A percentile compares a stretch with the other conserved stretches of the same genome.
Evolutionary conservation across 2,797 vertebrate genomes (phyloP).

Genomic region (Pteronotus mesoamericanus): DNA sequence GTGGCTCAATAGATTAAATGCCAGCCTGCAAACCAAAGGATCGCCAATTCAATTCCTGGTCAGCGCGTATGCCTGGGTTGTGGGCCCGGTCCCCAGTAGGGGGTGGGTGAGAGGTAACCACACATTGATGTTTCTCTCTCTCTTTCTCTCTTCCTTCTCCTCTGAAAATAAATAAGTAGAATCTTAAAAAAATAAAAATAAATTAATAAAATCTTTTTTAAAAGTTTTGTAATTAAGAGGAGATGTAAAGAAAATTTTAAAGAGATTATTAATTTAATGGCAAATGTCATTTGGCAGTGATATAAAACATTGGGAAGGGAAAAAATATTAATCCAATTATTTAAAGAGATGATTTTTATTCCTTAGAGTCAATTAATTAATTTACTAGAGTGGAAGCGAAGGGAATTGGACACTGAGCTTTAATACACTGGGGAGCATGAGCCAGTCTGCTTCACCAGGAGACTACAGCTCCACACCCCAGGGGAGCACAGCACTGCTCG

Average conservation of each 20-base stretch:
- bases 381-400: background rate
- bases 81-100: no score
- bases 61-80: no score
- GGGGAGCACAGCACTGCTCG: background rate
- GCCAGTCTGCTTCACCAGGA: background rate
- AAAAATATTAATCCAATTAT: background rate
- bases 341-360: background rate
- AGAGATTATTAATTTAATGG: background rate
- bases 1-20: no score
- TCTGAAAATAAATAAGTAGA: no score
- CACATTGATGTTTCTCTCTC: no score
- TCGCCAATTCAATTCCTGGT: no score
- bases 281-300: background rate
- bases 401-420: background rate
- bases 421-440: background rate
- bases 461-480: background rate
- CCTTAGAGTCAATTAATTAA: background rate
- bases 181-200: background rate
- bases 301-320: background rate
- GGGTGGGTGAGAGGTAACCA: no score
- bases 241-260: background rate
- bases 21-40: no score
- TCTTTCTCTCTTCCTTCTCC: no score
- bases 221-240: background rate
- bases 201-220: background rate